Evolutionary conservation across 2,113 vertebrate species (phyloP).

Genomic region (Capreolus pygargus): DNA sequence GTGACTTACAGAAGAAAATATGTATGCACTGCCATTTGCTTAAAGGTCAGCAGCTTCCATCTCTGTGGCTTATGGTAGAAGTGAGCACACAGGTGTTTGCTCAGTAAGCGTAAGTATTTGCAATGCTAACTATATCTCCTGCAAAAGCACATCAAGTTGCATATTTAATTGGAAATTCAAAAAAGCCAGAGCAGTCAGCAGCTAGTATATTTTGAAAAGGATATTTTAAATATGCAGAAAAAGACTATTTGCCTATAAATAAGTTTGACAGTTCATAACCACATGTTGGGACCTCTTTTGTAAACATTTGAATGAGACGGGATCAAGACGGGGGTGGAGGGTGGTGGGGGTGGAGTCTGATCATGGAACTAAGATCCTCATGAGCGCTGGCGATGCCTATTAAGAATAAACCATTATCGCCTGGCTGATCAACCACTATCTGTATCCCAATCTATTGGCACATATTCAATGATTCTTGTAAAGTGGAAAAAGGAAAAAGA

Average conservation of each 20-base stretch:
- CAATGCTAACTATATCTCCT: neutral
- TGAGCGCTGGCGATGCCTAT: neutral
- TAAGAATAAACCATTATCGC: neutral
- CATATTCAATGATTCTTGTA: neutral
- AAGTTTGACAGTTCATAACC: neutral
- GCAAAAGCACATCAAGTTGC: neutral
- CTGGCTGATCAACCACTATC: neutral
- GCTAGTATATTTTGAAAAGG: conserved; percentile 9
- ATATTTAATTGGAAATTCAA: neutral
- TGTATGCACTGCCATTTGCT: neutral
- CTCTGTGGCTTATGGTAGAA: neutral
- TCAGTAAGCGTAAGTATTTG: neutral
- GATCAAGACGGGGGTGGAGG: neutral
- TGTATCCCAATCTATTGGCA: neutral
- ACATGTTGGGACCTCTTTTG: neutral
- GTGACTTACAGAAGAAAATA: neutral
- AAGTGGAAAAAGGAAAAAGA: neutral
- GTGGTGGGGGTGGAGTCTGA: rapidly evolving
- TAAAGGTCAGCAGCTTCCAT: neutral
- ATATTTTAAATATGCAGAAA: neutral
- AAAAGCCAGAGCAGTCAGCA: neutral
- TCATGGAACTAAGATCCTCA: neutral
- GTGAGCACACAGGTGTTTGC: neutral
- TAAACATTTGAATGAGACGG: neutral
- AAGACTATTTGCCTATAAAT: neutral